These are phyloP conservation scores for Drosophila peninsularis DNA, from an alignment of 2,888 invertebrate species.

Conservation along the genomic window DNA sequence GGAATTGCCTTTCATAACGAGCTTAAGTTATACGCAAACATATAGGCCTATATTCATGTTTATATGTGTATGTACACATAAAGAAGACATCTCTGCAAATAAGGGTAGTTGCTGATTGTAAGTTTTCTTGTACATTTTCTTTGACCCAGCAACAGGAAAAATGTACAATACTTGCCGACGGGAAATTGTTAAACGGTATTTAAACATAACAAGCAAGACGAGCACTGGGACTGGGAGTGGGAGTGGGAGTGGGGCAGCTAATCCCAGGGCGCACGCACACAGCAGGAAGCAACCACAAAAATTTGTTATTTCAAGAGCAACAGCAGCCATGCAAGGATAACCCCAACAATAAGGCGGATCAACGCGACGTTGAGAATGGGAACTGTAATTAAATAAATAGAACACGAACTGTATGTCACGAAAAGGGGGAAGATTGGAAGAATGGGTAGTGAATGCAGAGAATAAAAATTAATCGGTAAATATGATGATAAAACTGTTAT, in stretches of 20 bases:
- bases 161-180: constrained; percentile 57
- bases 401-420: constrained; percentile 20
- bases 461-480: constrained; percentile 8
- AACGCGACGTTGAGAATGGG: constrained; percentile 40
- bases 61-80: constrained; percentile 6
- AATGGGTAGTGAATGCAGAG: neutral
- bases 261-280: constrained; percentile 73
- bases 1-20: constrained; percentile 54
- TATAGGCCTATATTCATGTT: constrained; percentile 3
- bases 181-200: constrained; percentile 83
- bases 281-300: constrained; percentile 77
- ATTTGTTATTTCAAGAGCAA: constrained; percentile 72
- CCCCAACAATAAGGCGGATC: constrained; percentile 56
- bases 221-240: constrained; percentile 21
- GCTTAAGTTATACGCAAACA: constrained; percentile 31
- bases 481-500: constrained; percentile 20
- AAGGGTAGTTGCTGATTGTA: constrained; percentile 46
- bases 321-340: constrained; percentile 51
- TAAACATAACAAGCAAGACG: constrained; percentile 63
- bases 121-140: constrained; percentile 50
- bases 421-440: neutral
- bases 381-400: constrained; percentile 64
- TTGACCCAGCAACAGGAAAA: constrained; percentile 19
- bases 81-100: constrained; percentile 18
- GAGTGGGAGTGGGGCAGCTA: constrained; percentile 43